Conservation (phyloP, 1,140 invertebrate species). For the Caenorhabditis elegans region WBcel235 BX284603.4:4755001-4755500, state of each 20-base stretch:
- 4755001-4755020: constrained; percentile 29
- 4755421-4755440: constrained; percentile 75
- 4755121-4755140: constrained; percentile 75
- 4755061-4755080: constrained; percentile 76
- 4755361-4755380: constrained; percentile 73
- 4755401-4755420: constrained; percentile 74
- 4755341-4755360: constrained; percentile 75
- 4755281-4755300: constrained; percentile 57
- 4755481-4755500: constrained; percentile 56
- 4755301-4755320: constrained; percentile 68
- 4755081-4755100: constrained; percentile 78
- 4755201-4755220: constrained; percentile 80
- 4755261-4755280: constrained; percentile 67
- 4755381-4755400: neutral
- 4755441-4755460: constrained; percentile 73
- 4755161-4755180: constrained; percentile 77
- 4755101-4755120: constrained; percentile 70
- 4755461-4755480: neutral
- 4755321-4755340: constrained; percentile 72
- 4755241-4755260: constrained; percentile 76
- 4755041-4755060: constrained; percentile 81
- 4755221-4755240: constrained; percentile 78
- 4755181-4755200: constrained; percentile 70
- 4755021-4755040: constrained; percentile 72
- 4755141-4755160: constrained; percentile 75